Percentiles rank a stretch among this genome's conserved stretches.
These are phyloP conservation scores for Forbesichthys papilliferus DNA, from an alignment of 2,113 vertebrate species.

Conservation along the genomic window DNA sequence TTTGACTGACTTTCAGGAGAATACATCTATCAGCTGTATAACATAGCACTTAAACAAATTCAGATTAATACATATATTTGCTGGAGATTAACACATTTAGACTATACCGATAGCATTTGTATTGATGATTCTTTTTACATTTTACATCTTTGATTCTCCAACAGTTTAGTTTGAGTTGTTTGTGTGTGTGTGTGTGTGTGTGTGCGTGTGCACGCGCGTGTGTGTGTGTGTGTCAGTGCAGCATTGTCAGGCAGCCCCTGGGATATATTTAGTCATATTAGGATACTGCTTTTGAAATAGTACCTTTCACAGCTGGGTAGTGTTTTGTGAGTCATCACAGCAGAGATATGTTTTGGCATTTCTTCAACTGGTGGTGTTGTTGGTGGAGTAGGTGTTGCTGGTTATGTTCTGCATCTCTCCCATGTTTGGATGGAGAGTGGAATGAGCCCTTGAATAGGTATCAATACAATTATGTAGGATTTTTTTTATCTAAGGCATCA, in stretches of 20 bases:
- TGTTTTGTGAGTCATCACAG: conserved; percentile 31
- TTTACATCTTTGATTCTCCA: not conserved
- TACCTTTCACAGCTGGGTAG: conserved; percentile 12
- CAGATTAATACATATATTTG: too few relatives aligned
- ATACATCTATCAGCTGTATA: too few relatives aligned
- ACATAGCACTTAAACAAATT: too few relatives aligned
- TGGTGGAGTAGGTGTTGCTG: not conserved
- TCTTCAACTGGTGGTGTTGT: conserved; percentile 3
- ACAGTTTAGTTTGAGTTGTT: not conserved
- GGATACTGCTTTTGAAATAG: conserved; percentile 31
- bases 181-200: not conserved
- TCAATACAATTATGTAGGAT: not conserved
- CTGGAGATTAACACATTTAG: too few relatives aligned
- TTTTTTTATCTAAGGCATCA: conserved; percentile 12
- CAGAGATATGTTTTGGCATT: conserved; percentile 9
- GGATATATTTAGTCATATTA: conserved; percentile 22
- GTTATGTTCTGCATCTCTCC: conserved; percentile 8
- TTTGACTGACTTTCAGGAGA: too few relatives aligned
- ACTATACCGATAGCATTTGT: too few relatives aligned
- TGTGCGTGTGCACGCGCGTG: not conserved
- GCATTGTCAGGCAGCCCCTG: conserved; percentile 2
- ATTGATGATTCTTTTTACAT: too few relatives aligned
- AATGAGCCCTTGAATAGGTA: conserved; percentile 3
- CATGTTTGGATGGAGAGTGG: not conserved
- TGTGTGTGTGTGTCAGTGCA: conserved; percentile 14